Base-by-base conservation (phyloP, 2,888 invertebrate species). In the Macrophya annulata region DNA sequence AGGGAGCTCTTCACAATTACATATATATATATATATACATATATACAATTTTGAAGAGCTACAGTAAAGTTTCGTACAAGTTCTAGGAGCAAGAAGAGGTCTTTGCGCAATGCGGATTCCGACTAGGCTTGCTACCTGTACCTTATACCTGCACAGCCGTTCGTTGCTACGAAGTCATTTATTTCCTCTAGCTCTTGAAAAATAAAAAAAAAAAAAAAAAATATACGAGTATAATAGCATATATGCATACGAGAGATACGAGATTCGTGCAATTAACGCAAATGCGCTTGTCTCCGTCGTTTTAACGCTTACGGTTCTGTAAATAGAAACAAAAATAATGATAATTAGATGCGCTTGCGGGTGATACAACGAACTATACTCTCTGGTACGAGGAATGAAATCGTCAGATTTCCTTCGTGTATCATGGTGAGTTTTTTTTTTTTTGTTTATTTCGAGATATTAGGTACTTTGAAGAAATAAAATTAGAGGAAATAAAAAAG, bases 31-130 rank as follows among this genome's bases (percentile, higher is more conserved):
- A 15, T 48, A 48, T 48, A 48, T 48, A 48, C 48, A 2, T 15
- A 68, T 0, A 25, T 37, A 25, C 17, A 31, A 37, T 68, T 68
- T 37, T 37, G 31, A 68, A 31, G 17, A 37, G 68, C 68, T 37
- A 68, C 37, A 68, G 37, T 37, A 68, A 68, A 68, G 68, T 68
- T 68, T 68, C 25, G 68, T 37, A 68, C 68, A 68, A 68, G 68
- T 68, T 68, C 17, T 17, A 68, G 37, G 37, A 37, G 21, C 68
- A 17, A 68, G 68, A 5, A 37, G 17, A 68, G 37, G 37, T 68
- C 31, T 37, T 68, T 68, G 68, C 68, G 68, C 68, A 68, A 68
- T 68, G 68, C 68, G 68, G 68, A 68, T 68, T 68, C 37, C 68
- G 6, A 62, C 62, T 62, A 62, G 62, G 62, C 62, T 62, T 25